Evolutionary conservation across 2,797 vertebrate genomes (phyloP).

Genomic region (Sebastiscus albofasciatus): DNA sequence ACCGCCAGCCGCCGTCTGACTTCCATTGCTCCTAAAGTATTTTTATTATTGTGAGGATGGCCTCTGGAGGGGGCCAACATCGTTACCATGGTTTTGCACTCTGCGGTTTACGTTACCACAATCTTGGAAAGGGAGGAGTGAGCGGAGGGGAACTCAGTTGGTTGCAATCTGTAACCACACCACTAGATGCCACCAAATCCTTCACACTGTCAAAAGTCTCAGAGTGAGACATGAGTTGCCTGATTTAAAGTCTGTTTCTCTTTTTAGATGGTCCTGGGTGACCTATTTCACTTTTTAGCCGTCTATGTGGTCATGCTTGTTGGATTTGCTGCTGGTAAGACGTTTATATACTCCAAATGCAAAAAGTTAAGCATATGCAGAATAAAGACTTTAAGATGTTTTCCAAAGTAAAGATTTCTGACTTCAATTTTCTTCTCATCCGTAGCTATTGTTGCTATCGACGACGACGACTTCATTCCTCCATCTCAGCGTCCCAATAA

Average conservation of each 20-base stretch:
- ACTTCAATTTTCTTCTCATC: neutral
- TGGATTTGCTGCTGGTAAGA: conserved; percentile 90
- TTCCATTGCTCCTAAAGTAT: no score
- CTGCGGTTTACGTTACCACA: neutral
- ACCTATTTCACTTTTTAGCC: conserved; percentile 88
- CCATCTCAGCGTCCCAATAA: neutral
- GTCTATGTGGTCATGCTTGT: conserved; percentile 91
- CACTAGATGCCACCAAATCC: neutral
- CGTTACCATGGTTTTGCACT: no score
- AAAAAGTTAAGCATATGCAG: neutral
- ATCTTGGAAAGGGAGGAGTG: neutral
- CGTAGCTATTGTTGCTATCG: conserved; percentile 61
- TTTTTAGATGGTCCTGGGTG: conserved; percentile 88
- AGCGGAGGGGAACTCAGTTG: neutral
- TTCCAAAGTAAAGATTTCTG: neutral
- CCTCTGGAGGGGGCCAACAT: no score
- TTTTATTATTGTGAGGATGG: no score
- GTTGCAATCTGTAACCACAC: no score
- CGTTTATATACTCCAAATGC: neutral
- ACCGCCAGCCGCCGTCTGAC: no score
- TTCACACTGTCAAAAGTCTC: neutral
- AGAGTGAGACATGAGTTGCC: neutral
- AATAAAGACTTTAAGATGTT: neutral
- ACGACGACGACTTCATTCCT: conserved; percentile 23
- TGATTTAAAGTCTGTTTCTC: conserved; percentile 9